phyloP scores from a whole-genome alignment of 2,888 invertebrate genomes.

The Dugesia japonica region DNA sequence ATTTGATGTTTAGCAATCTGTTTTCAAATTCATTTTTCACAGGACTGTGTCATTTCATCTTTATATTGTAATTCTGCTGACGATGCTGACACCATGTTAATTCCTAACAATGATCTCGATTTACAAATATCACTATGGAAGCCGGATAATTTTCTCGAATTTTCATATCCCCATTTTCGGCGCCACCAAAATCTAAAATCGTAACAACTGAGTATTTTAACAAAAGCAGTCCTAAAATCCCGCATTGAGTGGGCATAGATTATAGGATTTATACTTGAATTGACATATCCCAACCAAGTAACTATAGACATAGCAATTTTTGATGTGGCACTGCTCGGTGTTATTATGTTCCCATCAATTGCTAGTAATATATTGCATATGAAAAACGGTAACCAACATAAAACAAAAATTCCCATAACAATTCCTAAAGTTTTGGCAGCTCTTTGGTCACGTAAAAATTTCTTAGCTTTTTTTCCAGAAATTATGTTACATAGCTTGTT shows the following conservation, averaged over 20 bases:
- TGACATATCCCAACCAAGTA: conserved; percentile 48
- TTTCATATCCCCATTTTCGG: not conserved
- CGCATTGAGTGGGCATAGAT: conserved; percentile 96
- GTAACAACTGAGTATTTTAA: conserved; percentile 60
- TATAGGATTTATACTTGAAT: conserved; percentile 57
- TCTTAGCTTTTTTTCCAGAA: conserved; percentile 43
- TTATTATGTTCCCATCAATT: conserved; percentile 58
- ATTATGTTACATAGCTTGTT: not conserved
- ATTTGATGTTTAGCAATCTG: too few species aligned
- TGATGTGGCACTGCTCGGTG: conserved; percentile 22
- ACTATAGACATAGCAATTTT: conserved; percentile 51
- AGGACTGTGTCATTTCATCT: not conserved
- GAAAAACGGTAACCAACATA: conserved; percentile 93
- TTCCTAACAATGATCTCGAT: not conserved
- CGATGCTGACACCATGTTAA: not conserved
- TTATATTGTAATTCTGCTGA: not conserved
- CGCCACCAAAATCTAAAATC: not conserved
- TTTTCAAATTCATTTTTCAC: not conserved
- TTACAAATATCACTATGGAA: not conserved
- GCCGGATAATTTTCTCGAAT: not conserved
- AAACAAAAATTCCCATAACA: conserved; percentile 86
- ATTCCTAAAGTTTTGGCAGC: conserved; percentile 90
- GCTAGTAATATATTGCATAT: conserved; percentile 79
- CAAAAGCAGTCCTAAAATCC: conserved; percentile 74
- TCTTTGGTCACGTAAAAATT: conserved; percentile 88